A percentile compares a stretch with the other conserved stretches of the same genome.
These are phyloP conservation scores for Noctua comes DNA, from an alignment of 2,888 invertebrate species.

Conservation along the genomic window DNA sequence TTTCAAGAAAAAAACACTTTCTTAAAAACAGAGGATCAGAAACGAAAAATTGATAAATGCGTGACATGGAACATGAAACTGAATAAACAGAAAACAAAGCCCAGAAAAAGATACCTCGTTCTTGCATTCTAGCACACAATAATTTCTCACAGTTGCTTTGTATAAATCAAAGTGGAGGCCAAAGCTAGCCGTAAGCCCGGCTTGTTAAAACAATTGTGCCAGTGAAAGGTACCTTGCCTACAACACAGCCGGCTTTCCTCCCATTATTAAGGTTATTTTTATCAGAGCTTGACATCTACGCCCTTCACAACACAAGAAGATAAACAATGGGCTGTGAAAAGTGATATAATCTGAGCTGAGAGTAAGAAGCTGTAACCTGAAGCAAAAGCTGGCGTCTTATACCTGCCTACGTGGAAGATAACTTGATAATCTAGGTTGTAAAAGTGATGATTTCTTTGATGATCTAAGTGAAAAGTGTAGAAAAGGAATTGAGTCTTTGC, in stretches of 20 bases:
- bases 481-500: neutral
- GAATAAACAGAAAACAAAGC: constrained; percentile 32
- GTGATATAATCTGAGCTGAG: constrained; percentile 61
- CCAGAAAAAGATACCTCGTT: constrained; percentile 43
- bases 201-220: constrained; percentile 66
- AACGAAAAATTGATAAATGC: constrained; percentile 29
- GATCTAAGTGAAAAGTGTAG: neutral
- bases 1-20: neutral
- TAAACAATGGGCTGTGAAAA: constrained; percentile 63
- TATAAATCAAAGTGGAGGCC: constrained; percentile 48
- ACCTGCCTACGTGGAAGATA: constrained; percentile 8
- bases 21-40: constrained; percentile 10
- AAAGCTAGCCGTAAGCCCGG: constrained; percentile 45
- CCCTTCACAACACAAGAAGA: constrained; percentile 65
- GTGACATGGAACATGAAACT: constrained; percentile 8
- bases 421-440: neutral
- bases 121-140: constrained; percentile 45
- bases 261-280: constrained; percentile 64
- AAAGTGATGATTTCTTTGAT: constrained; percentile 1
- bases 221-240: constrained; percentile 59
- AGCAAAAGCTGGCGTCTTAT: constrained; percentile 12
- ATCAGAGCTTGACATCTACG: constrained; percentile 63
- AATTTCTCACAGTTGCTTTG: constrained; percentile 40
- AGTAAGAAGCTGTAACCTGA: constrained; percentile 35
- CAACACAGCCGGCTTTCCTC: constrained; percentile 58